Base-by-base conservation (phyloP, 2,113 vertebrate species). In the Microcebus griseorufus region DNA sequence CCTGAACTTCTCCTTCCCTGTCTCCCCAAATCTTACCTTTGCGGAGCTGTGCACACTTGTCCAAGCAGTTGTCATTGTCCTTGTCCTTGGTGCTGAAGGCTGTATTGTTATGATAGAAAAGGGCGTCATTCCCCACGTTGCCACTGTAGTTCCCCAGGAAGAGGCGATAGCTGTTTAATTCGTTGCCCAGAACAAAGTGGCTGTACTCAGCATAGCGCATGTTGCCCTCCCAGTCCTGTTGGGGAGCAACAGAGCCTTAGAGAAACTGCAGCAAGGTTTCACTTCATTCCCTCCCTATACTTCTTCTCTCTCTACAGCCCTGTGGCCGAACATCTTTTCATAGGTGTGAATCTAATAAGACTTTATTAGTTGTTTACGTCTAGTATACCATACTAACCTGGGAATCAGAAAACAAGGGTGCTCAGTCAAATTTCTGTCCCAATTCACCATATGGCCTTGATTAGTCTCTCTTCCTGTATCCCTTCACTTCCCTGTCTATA, bases 61-160 rank as follows among this genome's bases (percentile, higher is more conserved):
- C 99, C 94, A 99, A 97, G 0, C 99, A 99, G 98, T 99, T 99
- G 99, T 99, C 99, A 0, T 99, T 99, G 98, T 99, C 99, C 98
- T 99, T 99, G 99, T 99, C 98, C 93, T 99, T 99, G 23, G 99
- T 99, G 99, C 99, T 99, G 99, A 99, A 99, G 98, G 99, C 99
- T 0, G 99, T 99, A 98, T 99, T 99, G 98, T 99, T 99, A 98
- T 99, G 99, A 97, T 99, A 99, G 88, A 99, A 95, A 45, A 99
- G 98, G 1, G 99, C 99, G 5, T 99, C 99, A 0, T 98, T 96
- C 1, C 99, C 99, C 0, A 98, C 99, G 1, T 99, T 99, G 22
- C 99, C 99, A 0, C 97, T 99, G 98, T 99, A 99, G 97, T 99
- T 99, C 37, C 99, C 99, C 86, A 99, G 93, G 53, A 99, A 99